Base-by-base conservation (phyloP, 2,113 vertebrate species). In the Pelobates fuscus region DNA sequence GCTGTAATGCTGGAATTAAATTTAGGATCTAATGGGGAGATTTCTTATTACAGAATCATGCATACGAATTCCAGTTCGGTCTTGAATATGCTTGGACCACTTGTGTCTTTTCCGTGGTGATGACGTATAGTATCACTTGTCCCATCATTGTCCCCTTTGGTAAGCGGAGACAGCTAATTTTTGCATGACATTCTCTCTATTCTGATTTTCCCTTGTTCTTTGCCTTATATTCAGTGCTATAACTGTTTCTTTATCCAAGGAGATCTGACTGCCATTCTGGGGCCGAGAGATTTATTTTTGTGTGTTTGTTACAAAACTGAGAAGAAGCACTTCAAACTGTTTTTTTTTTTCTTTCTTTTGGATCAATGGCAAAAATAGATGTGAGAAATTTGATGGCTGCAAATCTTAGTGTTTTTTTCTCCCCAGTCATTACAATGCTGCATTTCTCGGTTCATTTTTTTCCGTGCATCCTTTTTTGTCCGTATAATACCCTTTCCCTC, bases 61-160 rank as follows among this genome's bases (percentile, higher is more conserved):
- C 96, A 32, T 92, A 93, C 25, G 94, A 97, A 81, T 99, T 98
- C 89, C 96, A 98, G 88, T 99, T 94, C 52, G 97, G 97, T 66
- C 87, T 97, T 57, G 94, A 98, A 78, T 99, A 99, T 0, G 97
- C 96, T 5, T 98, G 97, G 97, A 99, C 94, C 75, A 90, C 94
- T 88, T 97, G 94, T 18, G 95, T 98, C 85, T 95, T 98, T 86
- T 92, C 94, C 0, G 95, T 99, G 8, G 94, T 94, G 49, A 91
- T 98, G 91, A 94, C 96, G 1, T 99, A 99, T 86, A 98, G 96
- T 84, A 98, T 98, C 85, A 98, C 94, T 1, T 98, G 95, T 71
- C 96, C 97, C 43, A 90, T 98, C 83, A 96, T 98, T 1, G 93
- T 93, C 18, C 95, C 96, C 64, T 98, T 98, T 1, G 96, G 97